Base-by-base conservation (phyloP, 2,888 invertebrate species). In the Maniola hyperantus region DNA sequence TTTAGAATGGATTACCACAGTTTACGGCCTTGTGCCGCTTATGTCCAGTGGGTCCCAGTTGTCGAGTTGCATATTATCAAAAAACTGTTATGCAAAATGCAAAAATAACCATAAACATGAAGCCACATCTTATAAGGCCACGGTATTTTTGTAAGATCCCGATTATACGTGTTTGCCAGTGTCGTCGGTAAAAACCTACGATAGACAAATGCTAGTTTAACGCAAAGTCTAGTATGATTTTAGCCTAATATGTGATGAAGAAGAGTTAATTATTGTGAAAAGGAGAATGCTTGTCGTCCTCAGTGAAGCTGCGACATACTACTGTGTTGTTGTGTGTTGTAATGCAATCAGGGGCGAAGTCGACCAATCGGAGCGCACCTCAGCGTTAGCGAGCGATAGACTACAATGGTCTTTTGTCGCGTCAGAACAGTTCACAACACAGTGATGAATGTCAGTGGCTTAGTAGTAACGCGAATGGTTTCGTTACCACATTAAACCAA, bases 401-500 rank as follows among this genome's bases (percentile, higher is more conserved):
- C n/a, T 42, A 11, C 13, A 1, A 8, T 18, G 1, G 8, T 15
- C 48, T 15, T 48, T 4, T 48, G 15, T 18, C 48, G 48, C 8
- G 15, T 18, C 18, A 18, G 18, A 18, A 48, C 15, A 8, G 2
- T 15, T 6, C 18, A 48, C 8, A 48, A 15, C 42, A 42, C 44
- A 44, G 44, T n/a, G 13, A 44, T 7, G 46, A 8, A 18, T 15
- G 15, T 18, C 10, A 15, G 8, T 15, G 48, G 8, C 8, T 48
- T 8, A 8, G 18, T 48, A 48, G 8, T 48, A 18, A 18, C 48
- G 48, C 18, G 48, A 46, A 59, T 42, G 44, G 57, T 59, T 65
- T 62, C 54, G 79, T 82, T 82, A 82, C 80, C 80, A 74, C 74
- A 76, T 83, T 61, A 69, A 85, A 87, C 89, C 89, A 89, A 89